A percentile compares a stretch with the other conserved stretches of the same genome.
Conservation (phyloP, 2,113 vertebrate species). For the Podarcis raffonei region DNA sequence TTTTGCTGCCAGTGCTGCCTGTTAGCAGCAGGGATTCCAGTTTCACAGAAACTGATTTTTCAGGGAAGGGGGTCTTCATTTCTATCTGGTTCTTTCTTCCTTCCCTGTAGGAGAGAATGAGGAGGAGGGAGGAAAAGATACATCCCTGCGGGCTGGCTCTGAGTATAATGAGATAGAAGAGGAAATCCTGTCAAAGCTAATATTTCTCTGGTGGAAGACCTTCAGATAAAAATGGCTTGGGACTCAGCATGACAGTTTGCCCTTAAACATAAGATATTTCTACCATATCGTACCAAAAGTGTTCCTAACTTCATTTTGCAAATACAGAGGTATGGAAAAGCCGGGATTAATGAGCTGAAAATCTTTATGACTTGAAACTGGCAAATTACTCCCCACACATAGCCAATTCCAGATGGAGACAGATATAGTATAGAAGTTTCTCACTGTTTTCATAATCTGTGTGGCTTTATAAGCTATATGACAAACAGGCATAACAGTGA, state of each 20-base stretch:
- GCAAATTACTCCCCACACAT: too few species aligned
- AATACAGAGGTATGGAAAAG: not conserved
- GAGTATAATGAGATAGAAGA: constrained; percentile 55
- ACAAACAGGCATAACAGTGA: not conserved
- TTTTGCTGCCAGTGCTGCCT: constrained; percentile 24
- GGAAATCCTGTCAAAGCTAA: constrained; percentile 54
- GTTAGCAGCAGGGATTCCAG: constrained; percentile 4
- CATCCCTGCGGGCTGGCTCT: constrained; percentile 37
- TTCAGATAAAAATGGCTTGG: constrained; percentile 38
- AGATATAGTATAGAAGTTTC: not conserved
- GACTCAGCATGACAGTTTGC: constrained; percentile 1
- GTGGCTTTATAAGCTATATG: not conserved
- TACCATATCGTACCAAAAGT: not conserved
- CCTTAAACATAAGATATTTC: constrained; percentile 14
- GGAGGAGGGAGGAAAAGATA: constrained; percentile 27
- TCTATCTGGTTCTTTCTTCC: constrained; percentile 39
- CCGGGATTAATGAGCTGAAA: not conserved
- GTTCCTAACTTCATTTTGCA: not conserved
- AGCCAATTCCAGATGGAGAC: not conserved
- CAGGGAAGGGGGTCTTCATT: constrained; percentile 33
- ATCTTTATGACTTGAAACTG: not conserved
- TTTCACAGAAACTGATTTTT: constrained; percentile 45
- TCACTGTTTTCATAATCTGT: not conserved
- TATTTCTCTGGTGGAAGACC: constrained; percentile 3
- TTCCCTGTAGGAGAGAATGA: constrained; percentile 35